Evolutionary conservation across 2,797 vertebrate species (phyloP).

Genomic region (Etheostoma nigrum): DNA sequence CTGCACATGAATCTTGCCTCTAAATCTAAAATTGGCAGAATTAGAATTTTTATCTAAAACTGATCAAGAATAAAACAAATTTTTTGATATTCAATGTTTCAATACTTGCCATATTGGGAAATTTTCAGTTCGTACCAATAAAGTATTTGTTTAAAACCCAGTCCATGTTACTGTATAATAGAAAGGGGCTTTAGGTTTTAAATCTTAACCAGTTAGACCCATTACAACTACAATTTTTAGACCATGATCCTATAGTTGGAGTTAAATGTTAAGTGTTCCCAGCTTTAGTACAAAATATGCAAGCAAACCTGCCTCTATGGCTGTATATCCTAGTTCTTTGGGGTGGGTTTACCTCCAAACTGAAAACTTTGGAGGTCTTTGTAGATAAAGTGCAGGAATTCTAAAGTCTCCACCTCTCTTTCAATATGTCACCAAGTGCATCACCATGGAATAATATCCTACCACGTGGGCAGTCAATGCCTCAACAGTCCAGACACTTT

Average conservation of each 20-base stretch:
- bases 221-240: not conserved
- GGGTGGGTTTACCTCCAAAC: conserved; percentile 2
- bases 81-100: not conserved
- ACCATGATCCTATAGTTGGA: not conserved
- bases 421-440: conserved; percentile 41
- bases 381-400: conserved; percentile 85
- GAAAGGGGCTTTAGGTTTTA: not conserved
- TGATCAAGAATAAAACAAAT: not conserved
- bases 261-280: conserved; percentile 35
- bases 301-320: conserved; percentile 2
- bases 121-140: too few species aligned
- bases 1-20: too few species aligned
- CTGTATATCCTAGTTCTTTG: conserved; percentile 21
- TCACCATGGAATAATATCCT: conserved; percentile 55
- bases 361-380: conserved; percentile 59
- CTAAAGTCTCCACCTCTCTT: conserved; percentile 57
- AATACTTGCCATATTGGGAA: not conserved
- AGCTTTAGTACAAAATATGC: conserved; percentile 17
- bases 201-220: not conserved
- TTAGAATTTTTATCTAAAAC: too few species aligned
- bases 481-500: conserved; percentile 38
- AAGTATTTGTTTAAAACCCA: not conserved
- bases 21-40: too few species aligned
- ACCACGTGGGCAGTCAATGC: conserved; percentile 33
- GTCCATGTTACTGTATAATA: not conserved